Evolutionary conservation across 2,888 invertebrate species (phyloP).

Genomic region (Coenonympha arcania): DNA sequence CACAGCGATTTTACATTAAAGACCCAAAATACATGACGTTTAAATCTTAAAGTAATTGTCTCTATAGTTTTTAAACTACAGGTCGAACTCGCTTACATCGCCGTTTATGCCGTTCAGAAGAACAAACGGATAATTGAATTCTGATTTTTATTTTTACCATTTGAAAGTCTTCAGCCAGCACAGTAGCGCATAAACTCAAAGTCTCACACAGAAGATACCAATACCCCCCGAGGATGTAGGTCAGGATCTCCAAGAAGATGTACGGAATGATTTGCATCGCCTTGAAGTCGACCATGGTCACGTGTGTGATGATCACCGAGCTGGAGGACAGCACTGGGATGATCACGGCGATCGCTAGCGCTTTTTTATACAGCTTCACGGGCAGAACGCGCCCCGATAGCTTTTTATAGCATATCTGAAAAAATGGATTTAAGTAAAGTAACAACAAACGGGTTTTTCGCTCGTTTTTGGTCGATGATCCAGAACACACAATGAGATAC

Average conservation of each 20-base stretch:
- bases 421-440: slow-evolving; percentile 24
- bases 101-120: too few species aligned
- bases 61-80: too few species aligned
- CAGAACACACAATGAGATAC: too few species aligned
- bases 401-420: slow-evolving; percentile 74
- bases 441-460: too few species aligned
- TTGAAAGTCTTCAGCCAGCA: slow-evolving; percentile 80
- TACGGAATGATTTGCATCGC: slow-evolving; percentile 79
- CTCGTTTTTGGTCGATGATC: too few species aligned
- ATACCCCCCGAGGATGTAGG: slow-evolving; percentile 80
- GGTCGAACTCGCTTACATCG: too few species aligned
- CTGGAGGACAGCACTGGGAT: slow-evolving; percentile 77
- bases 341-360: slow-evolving; percentile 71
- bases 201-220: slow-evolving; percentile 81
- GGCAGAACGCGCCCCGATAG: slow-evolving; percentile 74
- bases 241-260: slow-evolving; percentile 79
- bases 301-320: slow-evolving; percentile 79
- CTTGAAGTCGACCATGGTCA: slow-evolving; percentile 80
- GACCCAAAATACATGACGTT: too few species aligned
- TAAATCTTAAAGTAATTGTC: too few species aligned
- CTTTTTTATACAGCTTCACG: slow-evolving; percentile 73
- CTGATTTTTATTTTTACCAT: too few species aligned
- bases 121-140: too few species aligned
- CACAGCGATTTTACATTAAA: too few species aligned
- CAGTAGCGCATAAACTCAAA: slow-evolving; percentile 77